Base-by-base conservation (phyloP, 2,888 invertebrate species). In the Zeuzera pyrina region DNA sequence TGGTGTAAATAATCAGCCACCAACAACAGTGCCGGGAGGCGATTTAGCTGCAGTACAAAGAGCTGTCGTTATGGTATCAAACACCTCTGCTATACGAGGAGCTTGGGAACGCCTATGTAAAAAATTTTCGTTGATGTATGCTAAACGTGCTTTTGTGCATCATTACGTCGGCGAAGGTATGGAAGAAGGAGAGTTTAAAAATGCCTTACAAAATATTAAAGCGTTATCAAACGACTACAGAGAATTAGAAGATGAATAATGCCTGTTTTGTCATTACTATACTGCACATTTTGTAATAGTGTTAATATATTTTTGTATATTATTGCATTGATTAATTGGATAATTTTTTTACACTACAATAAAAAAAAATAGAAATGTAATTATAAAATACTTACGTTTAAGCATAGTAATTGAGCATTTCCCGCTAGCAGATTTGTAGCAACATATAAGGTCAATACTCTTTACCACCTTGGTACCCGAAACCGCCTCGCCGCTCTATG, bases 81-180 rank as follows among this genome's bases (percentile, higher is more conserved):
- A 95, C 63, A 93, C 66, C 29, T 83, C 95, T 49, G 90, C 89
- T 19, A 90, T 97, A 38, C 88, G 89, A 31, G 87, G 87, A 14
- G 90, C 93, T 3, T 97, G 95, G 95, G 87, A 89, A 36, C 86
- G 91, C 32, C 73, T 96, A 11, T 86, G 88, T 50, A 87, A 86
- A 49, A 95, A 96, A 65, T 95, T 91, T 62, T 90, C 91, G 38
- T 66, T 92, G 30, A 92, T 96, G 89, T 94, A 89, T 53, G 85
- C 88, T 34, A 93, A 94, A 60, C 85, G 92, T 34, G 94, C 95
- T 3, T 96, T 95, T 63, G 89, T 96, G 8, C 95, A 95, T 70
- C 95, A 95, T 85, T 97, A 90, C 52, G 84, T 90, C 3, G 87
- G 88, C 2, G 91, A 91, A 74, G 91, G 91, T 2, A 76, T 91